Conservation (phyloP, 2,797 vertebrate genomes). For the Coendou prehensilis region DNA sequence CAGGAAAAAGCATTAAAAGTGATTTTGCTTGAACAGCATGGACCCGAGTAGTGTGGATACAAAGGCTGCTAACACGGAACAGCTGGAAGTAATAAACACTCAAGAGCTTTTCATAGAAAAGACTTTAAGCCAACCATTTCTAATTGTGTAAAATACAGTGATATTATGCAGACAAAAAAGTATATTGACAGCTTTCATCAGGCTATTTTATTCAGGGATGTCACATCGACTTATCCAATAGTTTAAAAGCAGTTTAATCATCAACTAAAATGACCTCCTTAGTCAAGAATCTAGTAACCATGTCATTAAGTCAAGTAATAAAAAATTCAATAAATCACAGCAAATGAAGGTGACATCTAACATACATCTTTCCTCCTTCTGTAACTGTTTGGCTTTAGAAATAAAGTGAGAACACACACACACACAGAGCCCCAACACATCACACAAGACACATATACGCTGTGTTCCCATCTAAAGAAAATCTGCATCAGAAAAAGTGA, state of each 20-base stretch:
- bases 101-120: slow-evolving; percentile 34
- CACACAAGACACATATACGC: not conserved
- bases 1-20: not conserved
- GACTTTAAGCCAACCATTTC: not conserved
- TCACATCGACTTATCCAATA: slow-evolving; percentile 12
- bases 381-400: not conserved
- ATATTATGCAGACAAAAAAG: slow-evolving; percentile 5
- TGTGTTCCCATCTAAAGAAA: slow-evolving; percentile 7
- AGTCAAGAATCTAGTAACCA: slow-evolving; percentile 38
- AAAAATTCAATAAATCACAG: slow-evolving; percentile 1
- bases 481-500: not conserved
- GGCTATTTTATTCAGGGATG: not conserved
- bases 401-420: not conserved
- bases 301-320: slow-evolving; percentile 27
- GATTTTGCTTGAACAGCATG: slow-evolving; percentile 10
- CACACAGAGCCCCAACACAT: not conserved
- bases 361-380: not conserved
- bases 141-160: slow-evolving; percentile 19
- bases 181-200: not conserved
- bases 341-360: slow-evolving; percentile 42
- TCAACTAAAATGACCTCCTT: slow-evolving; percentile 55
- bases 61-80: slow-evolving; percentile 5
- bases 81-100: not conserved
- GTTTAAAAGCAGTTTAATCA: slow-evolving; percentile 47
- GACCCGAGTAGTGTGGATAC: not conserved